Base-by-base conservation (phyloP, 2,888 invertebrate species). In the Tholera decimalis region DNA sequence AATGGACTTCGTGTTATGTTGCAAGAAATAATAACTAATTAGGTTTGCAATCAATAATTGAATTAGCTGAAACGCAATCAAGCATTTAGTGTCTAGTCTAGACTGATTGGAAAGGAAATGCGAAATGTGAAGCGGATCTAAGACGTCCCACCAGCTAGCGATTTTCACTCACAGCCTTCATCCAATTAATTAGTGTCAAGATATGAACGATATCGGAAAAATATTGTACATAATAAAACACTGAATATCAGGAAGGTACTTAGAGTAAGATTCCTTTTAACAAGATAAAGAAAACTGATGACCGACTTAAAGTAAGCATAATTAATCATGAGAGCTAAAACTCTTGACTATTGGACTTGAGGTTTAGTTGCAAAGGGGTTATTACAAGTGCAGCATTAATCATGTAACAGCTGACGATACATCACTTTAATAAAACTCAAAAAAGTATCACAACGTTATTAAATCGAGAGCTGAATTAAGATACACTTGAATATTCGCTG, bases 21-120 rank as follows among this genome's bases (percentile, higher is more conserved):
- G 65, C 35, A 72, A 77, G 58, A 63, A 76, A 58, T 68, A 75
- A 71, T 75, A 51, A 71, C 51, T 35, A 72, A 71, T 51, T 64
- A 50, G 26, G 22, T 49, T 58, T 55, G 41, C 55, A 33, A 64
- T 67, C 59, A 37, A 53, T 63, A 66, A 79, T 77, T 61, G 49
- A 68, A 65, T 72, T 54, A 69, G 57, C 58, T 44, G 13, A 54
- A 57, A 63, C 44, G 37, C 64, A 76, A 68, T 57, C 58, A 60
- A 41, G 54, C 57, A 57, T 28, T 49, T 41, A 64, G 8, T 53
- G 54, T 28, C 44, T 41, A 64, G 8, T 53, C 8, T 62, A 39
- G 24, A 11, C 41, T 26, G 30, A 64, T 65, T 61, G 57, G 49
- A 67, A 71, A 71, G 55, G 72, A 80, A 80, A 65, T 75, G 37